Evolutionary conservation across 1,140 invertebrate species (phyloP), one percentile per base, ranked within the genome.

Genomic region (Micrasema longulum): DNA sequence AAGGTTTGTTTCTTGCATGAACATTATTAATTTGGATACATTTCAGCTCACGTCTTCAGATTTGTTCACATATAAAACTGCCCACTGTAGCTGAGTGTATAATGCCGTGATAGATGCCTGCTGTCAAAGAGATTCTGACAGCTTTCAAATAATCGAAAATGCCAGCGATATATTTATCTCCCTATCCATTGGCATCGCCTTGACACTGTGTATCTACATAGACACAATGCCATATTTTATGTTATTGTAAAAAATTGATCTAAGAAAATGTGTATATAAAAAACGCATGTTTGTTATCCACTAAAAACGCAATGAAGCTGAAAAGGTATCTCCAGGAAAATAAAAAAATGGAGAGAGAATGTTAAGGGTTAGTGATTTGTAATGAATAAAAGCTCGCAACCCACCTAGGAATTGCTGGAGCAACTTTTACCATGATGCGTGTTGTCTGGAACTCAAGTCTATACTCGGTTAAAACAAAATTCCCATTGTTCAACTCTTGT

Each of bases 71-170:
- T 38, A 35, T 60, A 16, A 16, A 60, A 7, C 55, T 60, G 14
- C 63, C 63, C 63, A 65, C 63, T 60, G 55, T 47, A 14, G 16
- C 16, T 52, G 18, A 12, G 22, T 67, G 38, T 50, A 65, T 48
- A 65, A 47, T 36, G 16, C 14, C 45, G 65, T 72, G 70, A 72
- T 72, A 66, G 50, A 72, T 72, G 70, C 48, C 43, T 67, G 31
- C 52, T 57, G 70, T 72, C 70, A 67, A 48, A 72, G 53, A 67
- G 23, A 35, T 66, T 66, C 63, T 67, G 70, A 67, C 63, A 72
- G 70, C 53, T 50, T 38, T 38, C 0, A 60, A 38, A 60, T 36
- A 60, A 60, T 38, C 55, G 26, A 14, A 20, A 38, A 38, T 20
- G 18, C n/a, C 53, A 11, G 35, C 31, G 50, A 52, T 52, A 52